phyloP scores from a whole-genome alignment of 2,888 invertebrate genomes.

The Drosophila longiperda region DNA sequence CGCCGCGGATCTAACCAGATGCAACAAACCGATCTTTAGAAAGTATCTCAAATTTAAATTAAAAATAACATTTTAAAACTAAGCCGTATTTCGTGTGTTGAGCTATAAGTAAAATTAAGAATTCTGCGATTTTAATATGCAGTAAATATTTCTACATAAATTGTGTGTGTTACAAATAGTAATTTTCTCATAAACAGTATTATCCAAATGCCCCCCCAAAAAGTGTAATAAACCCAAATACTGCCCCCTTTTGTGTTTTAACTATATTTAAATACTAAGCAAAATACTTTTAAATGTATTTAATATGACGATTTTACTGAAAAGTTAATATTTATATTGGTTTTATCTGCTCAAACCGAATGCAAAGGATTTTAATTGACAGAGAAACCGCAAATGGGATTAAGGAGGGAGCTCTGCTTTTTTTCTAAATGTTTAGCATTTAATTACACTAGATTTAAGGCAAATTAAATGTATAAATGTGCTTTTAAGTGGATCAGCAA shows the following conservation, averaged over 20 bases:
- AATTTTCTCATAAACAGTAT: conserved; percentile 40
- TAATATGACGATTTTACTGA: conserved; percentile 17
- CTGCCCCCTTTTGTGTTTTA: conserved; percentile 8
- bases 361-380: conserved; percentile 3
- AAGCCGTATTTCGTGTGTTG: not conserved
- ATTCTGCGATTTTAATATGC: conserved; percentile 21
- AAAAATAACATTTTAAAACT: not conserved
- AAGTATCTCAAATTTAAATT: conserved; percentile 1
- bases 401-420: not conserved
- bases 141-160: conserved; percentile 20
- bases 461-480: conserved; percentile 36
- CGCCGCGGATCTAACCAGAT: conserved; percentile 54
- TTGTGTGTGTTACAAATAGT: conserved; percentile 16
- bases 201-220: conserved; percentile 13
- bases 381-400: too few relatives aligned
- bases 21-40: conserved; percentile 69
- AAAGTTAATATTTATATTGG: conserved; percentile 7
- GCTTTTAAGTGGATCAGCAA: conserved; percentile 47
- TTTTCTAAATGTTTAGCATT: conserved; percentile 1
- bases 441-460: conserved; percentile 26
- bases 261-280: not conserved
- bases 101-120: conserved; percentile 4
- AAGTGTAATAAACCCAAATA: conserved; percentile 1
- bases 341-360: conserved; percentile 10
- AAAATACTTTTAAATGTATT: not conserved